phyloP scores from a whole-genome alignment of 2,113 vertebrate genomes.

The Brienomyrus longianalis region DNA sequence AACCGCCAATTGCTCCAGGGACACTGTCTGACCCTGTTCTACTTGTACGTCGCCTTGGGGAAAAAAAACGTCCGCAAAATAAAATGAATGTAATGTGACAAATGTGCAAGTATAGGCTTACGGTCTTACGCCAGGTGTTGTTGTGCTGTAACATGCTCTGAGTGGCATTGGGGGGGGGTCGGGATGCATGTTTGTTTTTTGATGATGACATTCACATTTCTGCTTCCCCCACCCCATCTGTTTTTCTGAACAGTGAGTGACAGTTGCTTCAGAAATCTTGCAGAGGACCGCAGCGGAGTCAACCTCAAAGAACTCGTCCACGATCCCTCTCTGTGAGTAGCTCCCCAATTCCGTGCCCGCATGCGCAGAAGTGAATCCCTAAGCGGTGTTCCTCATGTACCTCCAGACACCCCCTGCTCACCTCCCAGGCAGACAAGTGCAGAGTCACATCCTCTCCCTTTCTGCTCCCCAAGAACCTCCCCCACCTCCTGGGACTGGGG shows the following conservation, averaged over 20 bases:
- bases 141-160: background rate
- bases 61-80: background rate
- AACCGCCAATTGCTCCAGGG: background rate
- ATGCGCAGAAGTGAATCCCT: background rate
- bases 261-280: constrained; percentile 95
- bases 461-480: background rate
- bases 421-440: background rate
- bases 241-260: constrained; percentile 81
- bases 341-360: background rate
- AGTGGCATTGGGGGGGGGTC: background rate
- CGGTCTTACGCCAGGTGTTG: background rate
- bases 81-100: background rate
- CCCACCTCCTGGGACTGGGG: background rate
- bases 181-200: background rate
- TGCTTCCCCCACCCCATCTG: background rate
- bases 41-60: background rate
- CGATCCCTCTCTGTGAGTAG: constrained; percentile 94
- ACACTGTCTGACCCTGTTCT: background rate
- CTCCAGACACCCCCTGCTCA: background rate
- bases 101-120: background rate
- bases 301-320: constrained; percentile 98
- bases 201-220: background rate
- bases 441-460: background rate
- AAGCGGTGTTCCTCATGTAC: background rate
- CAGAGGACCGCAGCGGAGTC: constrained; percentile 94